Percentiles rank a stretch among this genome's conserved stretches.
Conservation (phyloP, 2,797 vertebrate species). For the Amazonetta brasiliensis region DNA sequence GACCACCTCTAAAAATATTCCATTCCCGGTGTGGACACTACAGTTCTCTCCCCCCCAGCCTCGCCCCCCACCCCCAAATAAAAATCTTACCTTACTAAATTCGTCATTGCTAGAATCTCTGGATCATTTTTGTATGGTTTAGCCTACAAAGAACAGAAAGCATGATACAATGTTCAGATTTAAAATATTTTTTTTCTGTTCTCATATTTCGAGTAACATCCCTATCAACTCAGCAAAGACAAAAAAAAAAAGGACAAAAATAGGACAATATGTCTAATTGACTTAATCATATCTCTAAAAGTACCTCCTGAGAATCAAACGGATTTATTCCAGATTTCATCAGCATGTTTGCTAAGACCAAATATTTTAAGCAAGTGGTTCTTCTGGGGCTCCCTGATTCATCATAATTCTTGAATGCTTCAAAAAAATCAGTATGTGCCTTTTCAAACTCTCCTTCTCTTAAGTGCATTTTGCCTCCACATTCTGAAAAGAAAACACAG, state of each 20-base stretch:
- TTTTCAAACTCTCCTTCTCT: conserved; percentile 99
- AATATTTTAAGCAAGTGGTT: conserved; percentile 99
- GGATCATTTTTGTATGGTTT: conserved; percentile 99
- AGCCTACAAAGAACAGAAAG: conserved; percentile 83
- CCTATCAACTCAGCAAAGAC: neutral
- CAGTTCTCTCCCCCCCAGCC: too few species aligned
- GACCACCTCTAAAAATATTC: neutral
- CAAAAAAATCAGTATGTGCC: conserved; percentile 99
- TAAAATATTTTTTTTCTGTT: neutral
- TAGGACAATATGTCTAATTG: neutral
- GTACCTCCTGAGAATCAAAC: conserved; percentile 99
- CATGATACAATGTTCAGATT: conserved; percentile 30
- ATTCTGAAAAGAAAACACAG: conserved; percentile 84
- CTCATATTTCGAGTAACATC: neutral
- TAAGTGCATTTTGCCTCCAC: conserved; percentile 99
- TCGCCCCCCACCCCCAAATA: neutral
- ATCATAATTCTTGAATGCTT: conserved; percentile 99
- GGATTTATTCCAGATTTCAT: conserved; percentile 99
- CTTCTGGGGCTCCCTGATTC: conserved; percentile 98
- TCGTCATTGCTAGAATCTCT: conserved; percentile 99
- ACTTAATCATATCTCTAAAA: neutral
- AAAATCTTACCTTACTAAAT: conserved; percentile 97
- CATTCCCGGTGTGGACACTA: neutral
- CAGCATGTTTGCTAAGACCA: conserved; percentile 99
- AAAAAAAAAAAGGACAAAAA: neutral